Conservation (phyloP, 1,140 invertebrate species). For the Euglossa dilemma region DNA sequence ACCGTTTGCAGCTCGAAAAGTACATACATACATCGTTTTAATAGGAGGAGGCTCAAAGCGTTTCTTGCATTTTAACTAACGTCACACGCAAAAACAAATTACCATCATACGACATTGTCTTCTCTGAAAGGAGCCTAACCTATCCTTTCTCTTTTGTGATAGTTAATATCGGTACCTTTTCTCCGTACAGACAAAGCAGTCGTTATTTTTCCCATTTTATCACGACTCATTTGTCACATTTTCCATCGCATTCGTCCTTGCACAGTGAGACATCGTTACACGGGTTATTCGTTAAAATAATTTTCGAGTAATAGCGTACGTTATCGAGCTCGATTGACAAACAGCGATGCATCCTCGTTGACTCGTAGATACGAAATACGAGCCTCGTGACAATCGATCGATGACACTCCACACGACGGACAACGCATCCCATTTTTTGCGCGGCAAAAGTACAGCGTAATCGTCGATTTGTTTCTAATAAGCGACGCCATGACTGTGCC, state of each 20-base stretch:
- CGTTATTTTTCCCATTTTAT: background rate
- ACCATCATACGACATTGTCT: background rate
- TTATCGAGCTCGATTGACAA: background rate
- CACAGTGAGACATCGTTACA: background rate
- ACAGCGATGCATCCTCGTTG: background rate
- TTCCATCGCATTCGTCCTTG: background rate
- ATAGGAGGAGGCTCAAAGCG: too few species aligned
- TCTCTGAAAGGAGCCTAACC: background rate
- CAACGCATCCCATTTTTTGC: background rate
- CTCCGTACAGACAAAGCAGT: background rate
- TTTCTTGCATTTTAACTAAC: too few species aligned
- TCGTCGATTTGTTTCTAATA: too few species aligned
- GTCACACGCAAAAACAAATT: too few species aligned
- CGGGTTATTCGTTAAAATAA: background rate
- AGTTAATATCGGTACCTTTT: background rate
- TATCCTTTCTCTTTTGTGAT: background rate
- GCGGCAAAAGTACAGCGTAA: background rate
- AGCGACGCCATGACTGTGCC: too few species aligned
- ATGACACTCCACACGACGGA: background rate
- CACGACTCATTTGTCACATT: background rate
- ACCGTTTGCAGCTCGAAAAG: too few species aligned
- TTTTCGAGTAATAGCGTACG: background rate
- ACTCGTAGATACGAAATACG: background rate
- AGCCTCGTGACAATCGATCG: background rate
- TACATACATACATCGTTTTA: too few species aligned